A percentile compares a stretch with the other conserved stretches of the same genome.
Evolutionary conservation across 2,113 vertebrate genomes (phyloP).

Genomic region (Melospiza melodia): DNA sequence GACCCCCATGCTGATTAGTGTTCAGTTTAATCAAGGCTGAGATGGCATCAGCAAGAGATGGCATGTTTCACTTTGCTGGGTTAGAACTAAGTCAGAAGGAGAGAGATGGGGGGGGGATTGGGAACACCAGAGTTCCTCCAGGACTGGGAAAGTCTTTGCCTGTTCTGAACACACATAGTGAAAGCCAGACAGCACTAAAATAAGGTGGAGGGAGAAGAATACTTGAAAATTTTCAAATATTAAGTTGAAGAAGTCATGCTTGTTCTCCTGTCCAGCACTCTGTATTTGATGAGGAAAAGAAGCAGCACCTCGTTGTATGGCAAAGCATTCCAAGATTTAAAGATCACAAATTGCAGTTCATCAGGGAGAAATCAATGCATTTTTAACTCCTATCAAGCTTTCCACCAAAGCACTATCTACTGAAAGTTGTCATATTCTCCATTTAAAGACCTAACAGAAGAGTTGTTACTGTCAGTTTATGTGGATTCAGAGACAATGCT

Average conservation of each 20-base stretch:
- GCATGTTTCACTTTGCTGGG: not conserved
- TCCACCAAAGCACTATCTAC: not conserved
- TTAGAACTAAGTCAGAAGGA: not conserved
- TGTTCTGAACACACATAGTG: not conserved
- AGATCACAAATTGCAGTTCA: not conserved
- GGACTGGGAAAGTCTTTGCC: not conserved
- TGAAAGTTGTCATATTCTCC: not conserved
- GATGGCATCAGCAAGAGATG: not conserved
- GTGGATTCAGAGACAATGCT: not conserved
- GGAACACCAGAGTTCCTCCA: not conserved
- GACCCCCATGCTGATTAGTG: not conserved
- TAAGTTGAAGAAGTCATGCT: not conserved
- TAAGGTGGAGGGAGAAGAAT: not conserved
- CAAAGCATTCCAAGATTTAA: slow-evolving; percentile 39
- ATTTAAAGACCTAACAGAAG: not conserved
- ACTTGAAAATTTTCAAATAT: not conserved
- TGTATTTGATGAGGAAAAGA: not conserved
- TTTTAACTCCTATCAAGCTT: not conserved
- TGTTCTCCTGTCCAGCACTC: not conserved
- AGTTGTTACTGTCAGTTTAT: not conserved
- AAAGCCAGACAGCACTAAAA: not conserved
- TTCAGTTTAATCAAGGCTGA: not conserved
- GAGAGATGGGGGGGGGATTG: not conserved
- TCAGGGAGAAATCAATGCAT: not conserved
- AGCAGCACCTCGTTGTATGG: not conserved